Conservation (phyloP, 2,113 vertebrate species). For the Cavia porcellus region DNA sequence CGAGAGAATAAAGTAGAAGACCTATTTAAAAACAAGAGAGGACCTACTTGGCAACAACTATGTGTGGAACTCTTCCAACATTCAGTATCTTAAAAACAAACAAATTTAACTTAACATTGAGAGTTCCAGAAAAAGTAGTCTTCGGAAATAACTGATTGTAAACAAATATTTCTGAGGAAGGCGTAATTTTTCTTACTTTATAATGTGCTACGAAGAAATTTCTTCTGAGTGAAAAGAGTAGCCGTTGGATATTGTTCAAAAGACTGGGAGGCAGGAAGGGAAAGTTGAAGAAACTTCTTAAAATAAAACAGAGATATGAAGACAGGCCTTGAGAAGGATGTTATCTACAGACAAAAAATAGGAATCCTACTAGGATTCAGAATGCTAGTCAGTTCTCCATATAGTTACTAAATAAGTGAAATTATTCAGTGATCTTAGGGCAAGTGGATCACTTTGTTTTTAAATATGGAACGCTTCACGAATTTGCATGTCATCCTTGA, state of each 20-base stretch:
- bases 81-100: slow-evolving; percentile 43
- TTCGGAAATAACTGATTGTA: slow-evolving; percentile 45
- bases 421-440: slow-evolving; percentile 29
- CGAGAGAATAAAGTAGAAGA: slow-evolving; percentile 18
- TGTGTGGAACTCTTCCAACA: slow-evolving; percentile 61
- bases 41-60: slow-evolving; percentile 60
- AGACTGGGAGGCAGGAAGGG: neutral
- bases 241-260: neutral
- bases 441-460: neutral
- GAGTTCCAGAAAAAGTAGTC: slow-evolving; percentile 15
- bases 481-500: neutral
- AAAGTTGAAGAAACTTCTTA: neutral
- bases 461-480: neutral
- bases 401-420: neutral
- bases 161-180: slow-evolving; percentile 57
- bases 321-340: slow-evolving; percentile 6
- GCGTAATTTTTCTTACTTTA: slow-evolving; percentile 34
- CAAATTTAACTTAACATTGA: neutral
- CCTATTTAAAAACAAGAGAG: slow-evolving; percentile 59
- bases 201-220: slow-evolving; percentile 33
- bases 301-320: neutral
- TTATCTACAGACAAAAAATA: neutral
- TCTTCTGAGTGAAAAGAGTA: slow-evolving; percentile 6
- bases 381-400: neutral
- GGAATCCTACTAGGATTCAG: neutral